These are phyloP conservation scores for Gymnogyps californianus DNA, from an alignment of 2,113 vertebrate species.

Conservation along the genomic window DNA sequence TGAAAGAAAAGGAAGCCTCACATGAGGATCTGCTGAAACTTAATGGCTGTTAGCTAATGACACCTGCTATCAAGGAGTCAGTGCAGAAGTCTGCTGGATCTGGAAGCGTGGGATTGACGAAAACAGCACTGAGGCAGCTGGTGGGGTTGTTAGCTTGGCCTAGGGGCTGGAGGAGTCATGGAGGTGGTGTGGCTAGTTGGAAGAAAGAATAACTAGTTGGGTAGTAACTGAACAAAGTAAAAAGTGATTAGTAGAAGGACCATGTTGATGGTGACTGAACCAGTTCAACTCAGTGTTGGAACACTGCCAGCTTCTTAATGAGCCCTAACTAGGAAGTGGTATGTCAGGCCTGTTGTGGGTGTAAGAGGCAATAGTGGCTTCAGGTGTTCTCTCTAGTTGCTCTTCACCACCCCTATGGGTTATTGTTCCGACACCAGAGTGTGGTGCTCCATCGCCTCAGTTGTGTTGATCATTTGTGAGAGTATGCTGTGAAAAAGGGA, in stretches of 20 bases:
- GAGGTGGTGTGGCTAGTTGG: background rate
- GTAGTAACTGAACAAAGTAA: background rate
- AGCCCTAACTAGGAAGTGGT: background rate
- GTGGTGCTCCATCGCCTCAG: background rate
- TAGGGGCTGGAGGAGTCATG: background rate
- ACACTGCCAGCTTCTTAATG: background rate
- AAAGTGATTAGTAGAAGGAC: background rate
- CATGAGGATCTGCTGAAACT: background rate
- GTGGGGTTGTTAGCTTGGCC: background rate
- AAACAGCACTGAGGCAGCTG: background rate
- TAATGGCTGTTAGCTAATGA: background rate
- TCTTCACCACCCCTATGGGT: background rate
- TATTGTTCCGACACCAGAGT: background rate
- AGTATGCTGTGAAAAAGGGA: background rate
- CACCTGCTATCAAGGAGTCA: background rate
- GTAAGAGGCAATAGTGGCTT: background rate
- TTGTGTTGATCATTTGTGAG: background rate
- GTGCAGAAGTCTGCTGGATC: background rate
- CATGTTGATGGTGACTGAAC: background rate
- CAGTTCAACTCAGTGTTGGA: background rate
- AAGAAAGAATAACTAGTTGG: background rate
- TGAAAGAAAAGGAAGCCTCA: background rate
- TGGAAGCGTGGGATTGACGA: background rate
- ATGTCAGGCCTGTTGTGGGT: background rate
- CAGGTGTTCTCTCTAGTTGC: background rate